phyloP scores from a whole-genome alignment of 2,888 invertebrate genomes.

The Limnephilus auricula region DNA sequence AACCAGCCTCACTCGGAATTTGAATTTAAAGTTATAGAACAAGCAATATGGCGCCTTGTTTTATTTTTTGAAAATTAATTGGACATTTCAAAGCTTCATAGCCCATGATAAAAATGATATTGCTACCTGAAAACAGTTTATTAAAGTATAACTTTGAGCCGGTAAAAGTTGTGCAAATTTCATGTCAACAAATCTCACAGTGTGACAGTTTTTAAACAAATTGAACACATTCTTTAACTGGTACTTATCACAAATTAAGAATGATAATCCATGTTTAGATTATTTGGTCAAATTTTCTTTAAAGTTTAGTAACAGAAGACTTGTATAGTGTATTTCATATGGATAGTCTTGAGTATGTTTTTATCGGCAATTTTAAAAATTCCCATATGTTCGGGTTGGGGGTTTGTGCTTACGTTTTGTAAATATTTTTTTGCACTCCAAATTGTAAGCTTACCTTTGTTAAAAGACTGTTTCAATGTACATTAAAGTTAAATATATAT shows the following conservation, averaged over 20 bases:
- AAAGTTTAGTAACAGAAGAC: background rate
- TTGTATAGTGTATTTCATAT: background rate
- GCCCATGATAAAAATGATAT: background rate
- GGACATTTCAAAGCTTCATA: background rate
- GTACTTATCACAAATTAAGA: background rate
- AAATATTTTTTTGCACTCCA: background rate
- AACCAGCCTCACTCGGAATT: background rate
- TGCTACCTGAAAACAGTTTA: background rate
- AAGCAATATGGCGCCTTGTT: background rate
- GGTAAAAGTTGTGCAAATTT: background rate
- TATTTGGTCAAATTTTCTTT: background rate
- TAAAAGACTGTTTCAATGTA: background rate
- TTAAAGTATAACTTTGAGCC: background rate
- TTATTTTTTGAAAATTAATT: too few relatives aligned
- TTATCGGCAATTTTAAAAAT: background rate
- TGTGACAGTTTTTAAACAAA: background rate
- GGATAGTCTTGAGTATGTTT: background rate
- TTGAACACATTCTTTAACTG: background rate
- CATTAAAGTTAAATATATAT: background rate
- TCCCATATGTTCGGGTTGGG: background rate
- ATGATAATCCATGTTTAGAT: background rate
- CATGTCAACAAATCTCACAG: background rate
- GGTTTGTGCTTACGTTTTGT: background rate
- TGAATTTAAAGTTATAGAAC: background rate
- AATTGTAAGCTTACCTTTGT: background rate